phyloP scores from a whole-genome alignment of 2,888 invertebrate genomes.

The Limnephilus rhombicus region DNA sequence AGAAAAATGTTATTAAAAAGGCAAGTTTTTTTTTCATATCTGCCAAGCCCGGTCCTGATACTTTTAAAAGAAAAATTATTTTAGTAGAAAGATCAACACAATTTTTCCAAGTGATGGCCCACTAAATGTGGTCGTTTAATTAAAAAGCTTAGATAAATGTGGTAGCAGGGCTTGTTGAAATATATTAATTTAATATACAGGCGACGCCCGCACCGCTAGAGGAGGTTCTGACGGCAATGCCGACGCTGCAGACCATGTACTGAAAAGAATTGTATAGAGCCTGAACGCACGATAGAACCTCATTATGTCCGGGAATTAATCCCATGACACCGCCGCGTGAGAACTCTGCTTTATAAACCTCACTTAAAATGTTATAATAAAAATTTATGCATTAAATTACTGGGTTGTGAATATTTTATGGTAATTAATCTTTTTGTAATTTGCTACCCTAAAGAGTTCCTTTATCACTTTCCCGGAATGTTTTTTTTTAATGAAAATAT shows the following conservation, averaged over 20 bases:
- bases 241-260: background rate
- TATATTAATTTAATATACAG: background rate
- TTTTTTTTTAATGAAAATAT: too few species aligned
- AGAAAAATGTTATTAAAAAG: too few species aligned
- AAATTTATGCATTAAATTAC: background rate
- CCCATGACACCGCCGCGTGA: slow-evolving; percentile 12
- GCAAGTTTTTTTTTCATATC: too few species aligned
- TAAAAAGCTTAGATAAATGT: slow-evolving; percentile 22
- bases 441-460: background rate
- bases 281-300: background rate
- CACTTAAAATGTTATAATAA: background rate
- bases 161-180: background rate
- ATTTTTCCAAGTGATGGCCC: too few species aligned
- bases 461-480: too few species aligned
- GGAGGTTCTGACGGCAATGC: background rate
- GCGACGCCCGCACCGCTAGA: background rate
- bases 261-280: background rate
- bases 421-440: background rate
- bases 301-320: slow-evolving; percentile 19
- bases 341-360: slow-evolving; percentile 2
- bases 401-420: background rate
- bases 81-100: too few species aligned
- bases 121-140: background rate
- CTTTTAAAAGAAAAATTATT: too few species aligned
- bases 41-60: too few species aligned